Percentiles rank a stretch among this genome's conserved stretches.
phyloP scores from a whole-genome alignment of 2,888 invertebrate species.

The Hemicrepidius hirtus region DNA sequence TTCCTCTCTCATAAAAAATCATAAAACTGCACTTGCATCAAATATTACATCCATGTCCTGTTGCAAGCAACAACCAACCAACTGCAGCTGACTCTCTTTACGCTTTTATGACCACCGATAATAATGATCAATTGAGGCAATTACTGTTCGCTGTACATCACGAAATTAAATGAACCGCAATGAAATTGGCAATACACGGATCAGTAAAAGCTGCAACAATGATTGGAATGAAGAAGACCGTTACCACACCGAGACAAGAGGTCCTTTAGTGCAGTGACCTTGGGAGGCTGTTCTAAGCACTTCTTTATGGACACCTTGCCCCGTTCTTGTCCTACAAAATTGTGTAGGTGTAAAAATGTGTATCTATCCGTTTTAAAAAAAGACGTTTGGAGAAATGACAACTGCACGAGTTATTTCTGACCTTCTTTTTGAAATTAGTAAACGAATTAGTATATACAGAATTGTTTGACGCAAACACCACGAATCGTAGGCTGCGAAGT shows the following conservation, averaged over 20 bases:
- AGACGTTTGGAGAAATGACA: no score
- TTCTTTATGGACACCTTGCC: constrained; percentile 12
- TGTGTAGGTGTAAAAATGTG: constrained; percentile 45
- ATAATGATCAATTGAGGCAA: constrained; percentile 32
- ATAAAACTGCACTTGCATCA: constrained; percentile 7
- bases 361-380: no score
- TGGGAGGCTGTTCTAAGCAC: constrained; percentile 51
- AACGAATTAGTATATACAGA: no score
- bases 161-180: constrained; percentile 44
- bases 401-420: no score
- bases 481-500: no score
- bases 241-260: constrained; percentile 56
- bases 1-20: not conserved
- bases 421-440: no score
- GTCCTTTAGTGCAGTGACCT: constrained; percentile 61
- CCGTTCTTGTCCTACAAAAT: constrained; percentile 39
- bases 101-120: not conserved
- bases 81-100: no score
- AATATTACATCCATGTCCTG: no score
- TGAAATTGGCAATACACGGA: constrained; percentile 46
- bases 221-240: constrained; percentile 61
- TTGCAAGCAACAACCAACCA: no score
- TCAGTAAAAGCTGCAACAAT: constrained; percentile 57
- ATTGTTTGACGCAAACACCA: no score
- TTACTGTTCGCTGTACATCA: constrained; percentile 11